These are phyloP conservation scores for Poicephalus gulielmi DNA, from an alignment of 2,113 vertebrate genomes.

Conservation along the genomic window DNA sequence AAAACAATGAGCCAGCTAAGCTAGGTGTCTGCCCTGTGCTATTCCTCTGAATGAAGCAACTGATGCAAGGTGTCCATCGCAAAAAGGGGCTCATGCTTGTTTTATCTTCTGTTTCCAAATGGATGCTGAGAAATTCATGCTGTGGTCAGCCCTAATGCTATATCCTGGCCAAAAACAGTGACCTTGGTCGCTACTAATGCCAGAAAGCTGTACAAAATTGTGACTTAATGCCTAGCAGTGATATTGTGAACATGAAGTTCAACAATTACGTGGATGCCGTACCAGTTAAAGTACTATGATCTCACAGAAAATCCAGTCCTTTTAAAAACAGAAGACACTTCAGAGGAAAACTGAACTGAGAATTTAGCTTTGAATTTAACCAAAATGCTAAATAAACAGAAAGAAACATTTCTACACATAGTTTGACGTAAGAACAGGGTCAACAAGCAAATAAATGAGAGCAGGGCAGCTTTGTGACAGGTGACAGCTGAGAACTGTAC, in stretches of 20 bases:
- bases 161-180: not conserved
- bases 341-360: not conserved
- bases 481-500: not conserved
- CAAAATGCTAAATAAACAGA: not conserved
- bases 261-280: not conserved
- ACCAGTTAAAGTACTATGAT: not conserved
- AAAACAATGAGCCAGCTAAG: not conserved
- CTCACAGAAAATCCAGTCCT: not conserved
- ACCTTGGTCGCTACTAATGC: not conserved
- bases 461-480: not conserved
- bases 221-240: not conserved
- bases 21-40: not conserved
- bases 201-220: not conserved
- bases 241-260: not conserved
- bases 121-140: not conserved
- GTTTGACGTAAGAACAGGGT: not conserved
- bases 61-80: accelerated
- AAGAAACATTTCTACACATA: not conserved
- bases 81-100: not conserved
- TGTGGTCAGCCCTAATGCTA: not conserved
- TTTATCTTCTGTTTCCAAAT: not conserved
- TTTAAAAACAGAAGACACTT: not conserved
- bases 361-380: not conserved
- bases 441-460: not conserved
- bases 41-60: not conserved